Evolutionary conservation across 1,140 invertebrate species (phyloP).

Genomic region (Sesamia nonagrioides): DNA sequence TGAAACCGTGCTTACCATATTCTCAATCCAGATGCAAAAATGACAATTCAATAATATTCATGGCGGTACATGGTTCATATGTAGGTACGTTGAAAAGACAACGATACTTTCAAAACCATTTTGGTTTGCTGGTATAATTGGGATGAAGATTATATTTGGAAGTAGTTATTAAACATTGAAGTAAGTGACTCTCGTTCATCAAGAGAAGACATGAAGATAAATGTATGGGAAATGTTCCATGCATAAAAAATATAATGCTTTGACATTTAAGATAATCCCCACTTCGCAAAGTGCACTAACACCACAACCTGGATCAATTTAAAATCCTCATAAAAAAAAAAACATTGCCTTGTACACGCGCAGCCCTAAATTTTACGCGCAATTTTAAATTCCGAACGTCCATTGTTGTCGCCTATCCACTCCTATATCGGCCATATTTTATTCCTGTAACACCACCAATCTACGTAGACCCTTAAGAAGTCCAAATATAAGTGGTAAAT

Average conservation of each 20-base stretch:
- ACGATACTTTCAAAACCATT: too few species aligned
- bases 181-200: too few species aligned
- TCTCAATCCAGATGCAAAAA: too few species aligned
- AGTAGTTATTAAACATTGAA: too few species aligned
- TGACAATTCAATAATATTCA: too few species aligned
- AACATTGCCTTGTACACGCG: conserved; percentile 23
- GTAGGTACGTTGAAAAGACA: too few species aligned
- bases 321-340: background rate
- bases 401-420: conserved; percentile 73
- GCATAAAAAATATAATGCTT: background rate
- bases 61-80: too few species aligned
- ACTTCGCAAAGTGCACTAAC: background rate
- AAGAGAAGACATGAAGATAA: too few species aligned
- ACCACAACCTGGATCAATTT: conserved; percentile 35
- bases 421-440: conserved; percentile 69
- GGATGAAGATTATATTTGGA: too few species aligned
- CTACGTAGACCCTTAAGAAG: conserved; percentile 50
- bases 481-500: conserved; percentile 1
- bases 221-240: too few species aligned
- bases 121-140: too few species aligned
- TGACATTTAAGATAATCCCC: conserved; percentile 4
- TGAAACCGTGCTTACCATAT: too few species aligned
- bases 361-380: conserved; percentile 68
- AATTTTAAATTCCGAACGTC: conserved; percentile 73
- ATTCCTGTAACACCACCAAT: conserved; percentile 54